phyloP scores from a whole-genome alignment of 2,113 vertebrate genomes.

The Chaetodon trifascialis region DNA sequence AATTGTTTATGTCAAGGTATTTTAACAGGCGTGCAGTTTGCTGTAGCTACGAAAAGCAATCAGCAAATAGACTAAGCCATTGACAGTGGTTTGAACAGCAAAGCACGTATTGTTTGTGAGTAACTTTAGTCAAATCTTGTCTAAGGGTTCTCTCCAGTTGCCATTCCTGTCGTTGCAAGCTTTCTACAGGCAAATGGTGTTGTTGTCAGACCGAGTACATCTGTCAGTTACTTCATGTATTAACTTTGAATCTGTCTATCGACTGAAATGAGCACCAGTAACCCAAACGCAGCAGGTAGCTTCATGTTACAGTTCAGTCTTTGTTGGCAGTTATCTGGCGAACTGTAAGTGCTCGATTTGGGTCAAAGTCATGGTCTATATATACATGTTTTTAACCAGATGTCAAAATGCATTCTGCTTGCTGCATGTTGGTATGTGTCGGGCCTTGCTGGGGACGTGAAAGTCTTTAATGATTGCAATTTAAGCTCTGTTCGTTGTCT shows the following conservation, averaged over 20 bases:
- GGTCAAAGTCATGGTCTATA: not conserved
- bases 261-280: not conserved
- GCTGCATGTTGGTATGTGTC: not conserved
- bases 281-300: not conserved
- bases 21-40: not conserved
- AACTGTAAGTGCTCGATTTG: too few relatives aligned
- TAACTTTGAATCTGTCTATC: not conserved
- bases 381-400: too few relatives aligned
- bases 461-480: not conserved
- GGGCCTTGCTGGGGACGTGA: not conserved
- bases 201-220: not conserved
- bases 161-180: not conserved
- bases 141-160: not conserved
- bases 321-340: not conserved
- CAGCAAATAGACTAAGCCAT: slow-evolving; percentile 46
- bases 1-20: not conserved
- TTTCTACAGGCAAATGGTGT: not conserved
- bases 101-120: not conserved
- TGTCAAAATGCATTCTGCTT: not conserved
- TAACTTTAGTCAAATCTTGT: not conserved
- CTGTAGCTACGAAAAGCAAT: not conserved
- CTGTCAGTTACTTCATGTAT: not conserved
- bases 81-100: not conserved
- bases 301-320: not conserved
- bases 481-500: not conserved